phyloP scores from a whole-genome alignment of 2,797 vertebrate species.

The Heteromormyrus szaboi region DNA sequence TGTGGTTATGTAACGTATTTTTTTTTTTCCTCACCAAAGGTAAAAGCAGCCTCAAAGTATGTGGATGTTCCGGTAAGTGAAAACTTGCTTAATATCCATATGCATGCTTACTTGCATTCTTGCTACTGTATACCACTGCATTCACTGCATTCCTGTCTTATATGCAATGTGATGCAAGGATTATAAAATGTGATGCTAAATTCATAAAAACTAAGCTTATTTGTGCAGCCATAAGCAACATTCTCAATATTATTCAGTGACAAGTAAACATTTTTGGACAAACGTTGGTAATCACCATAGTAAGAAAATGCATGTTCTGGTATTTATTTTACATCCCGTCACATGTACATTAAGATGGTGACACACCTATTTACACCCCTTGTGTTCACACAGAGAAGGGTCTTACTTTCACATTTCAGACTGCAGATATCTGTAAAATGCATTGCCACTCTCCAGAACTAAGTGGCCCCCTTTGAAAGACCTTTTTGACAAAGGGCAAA shows the following conservation, averaged over 20 bases:
- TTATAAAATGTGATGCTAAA: not conserved
- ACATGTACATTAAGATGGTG: not conserved
- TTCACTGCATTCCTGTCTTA: not conserved
- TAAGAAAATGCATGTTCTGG: not conserved
- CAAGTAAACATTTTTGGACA: not conserved
- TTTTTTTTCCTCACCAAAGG: conserved; percentile 68
- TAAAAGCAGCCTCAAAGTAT: conserved; percentile 99
- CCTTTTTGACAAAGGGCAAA: not conserved
- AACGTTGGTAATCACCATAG: not conserved
- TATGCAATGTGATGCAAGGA: not conserved
- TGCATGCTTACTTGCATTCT: not conserved
- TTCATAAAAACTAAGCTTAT: not conserved
- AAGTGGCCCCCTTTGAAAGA: not conserved
- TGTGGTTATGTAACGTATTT: conserved; percentile 17
- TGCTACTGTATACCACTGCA: conserved; percentile 4
- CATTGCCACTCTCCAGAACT: not conserved
- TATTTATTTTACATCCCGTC: not conserved
- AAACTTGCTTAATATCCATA: conserved; percentile 4
- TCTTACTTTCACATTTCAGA: not conserved
- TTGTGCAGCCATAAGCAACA: not conserved
- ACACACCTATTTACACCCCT: not conserved
- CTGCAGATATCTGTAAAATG: not conserved
- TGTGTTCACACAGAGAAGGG: not conserved
- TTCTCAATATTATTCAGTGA: not conserved
- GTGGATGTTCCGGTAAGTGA: conserved; percentile 98